Percentiles rank a stretch among this genome's conserved stretches.
phyloP scores from a whole-genome alignment of 2,888 invertebrate genomes.

The Neocrepidodera transversa region DNA sequence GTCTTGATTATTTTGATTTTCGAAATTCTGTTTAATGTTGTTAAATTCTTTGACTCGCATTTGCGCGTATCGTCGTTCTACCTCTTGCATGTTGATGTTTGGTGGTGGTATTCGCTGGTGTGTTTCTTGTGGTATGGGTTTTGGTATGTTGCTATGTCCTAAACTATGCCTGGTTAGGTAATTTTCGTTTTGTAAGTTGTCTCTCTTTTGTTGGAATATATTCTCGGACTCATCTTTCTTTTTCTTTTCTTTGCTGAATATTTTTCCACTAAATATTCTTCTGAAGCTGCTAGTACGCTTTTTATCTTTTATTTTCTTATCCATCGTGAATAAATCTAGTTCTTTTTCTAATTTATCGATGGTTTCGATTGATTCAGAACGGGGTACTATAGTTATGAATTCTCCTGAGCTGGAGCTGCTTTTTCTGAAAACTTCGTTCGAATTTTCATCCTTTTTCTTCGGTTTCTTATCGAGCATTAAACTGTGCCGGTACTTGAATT shows the following conservation, averaged over 20 bases:
- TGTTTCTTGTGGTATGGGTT: constrained; percentile 27
- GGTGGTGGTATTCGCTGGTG: constrained; percentile 5
- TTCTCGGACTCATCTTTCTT: constrained; percentile 57
- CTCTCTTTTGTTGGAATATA: constrained; percentile 37
- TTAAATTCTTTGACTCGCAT: constrained; percentile 53
- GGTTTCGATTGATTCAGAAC: constrained; percentile 54
- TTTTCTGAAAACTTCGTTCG: constrained; percentile 40
- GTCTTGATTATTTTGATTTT: constrained; percentile 31
- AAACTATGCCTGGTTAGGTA: constrained; percentile 50
- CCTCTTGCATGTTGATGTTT: constrained; percentile 38
- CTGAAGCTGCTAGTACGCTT: constrained; percentile 56
- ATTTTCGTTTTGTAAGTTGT: constrained; percentile 57
- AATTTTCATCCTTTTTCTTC: constrained; percentile 47
- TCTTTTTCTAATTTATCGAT: constrained; percentile 51
- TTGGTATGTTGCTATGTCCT: constrained; percentile 28
- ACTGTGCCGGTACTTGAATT: constrained; percentile 32
- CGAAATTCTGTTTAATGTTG: constrained; percentile 49
- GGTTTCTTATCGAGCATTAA: constrained; percentile 36
- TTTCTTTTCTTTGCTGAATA: constrained; percentile 57
- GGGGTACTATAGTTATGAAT: constrained; percentile 42
- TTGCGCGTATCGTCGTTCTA: constrained; percentile 51
- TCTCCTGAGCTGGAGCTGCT: constrained; percentile 41
- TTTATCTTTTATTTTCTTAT: constrained; percentile 52
- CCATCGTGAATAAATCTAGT: constrained; percentile 54
- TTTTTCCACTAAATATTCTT: constrained; percentile 51